Percentiles rank a stretch among this genome's conserved stretches.
These are phyloP conservation scores for Aspidoscelis tigris DNA, from an alignment of 2,113 vertebrate species.

Conservation along the genomic window DNA sequence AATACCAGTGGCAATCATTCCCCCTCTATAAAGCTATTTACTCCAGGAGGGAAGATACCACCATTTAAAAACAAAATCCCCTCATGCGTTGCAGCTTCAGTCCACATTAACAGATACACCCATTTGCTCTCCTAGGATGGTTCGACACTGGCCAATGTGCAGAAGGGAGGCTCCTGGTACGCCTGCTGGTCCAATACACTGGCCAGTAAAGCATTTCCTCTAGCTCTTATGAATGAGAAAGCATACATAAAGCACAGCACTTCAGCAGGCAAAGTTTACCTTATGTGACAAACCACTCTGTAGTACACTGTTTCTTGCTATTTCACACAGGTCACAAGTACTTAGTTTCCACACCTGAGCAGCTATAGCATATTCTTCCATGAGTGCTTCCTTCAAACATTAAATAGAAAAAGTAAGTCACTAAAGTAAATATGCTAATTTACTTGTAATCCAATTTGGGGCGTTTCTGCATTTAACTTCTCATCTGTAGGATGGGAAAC, in stretches of 20 bases:
- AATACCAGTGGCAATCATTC: no score
- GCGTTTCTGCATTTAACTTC: not conserved
- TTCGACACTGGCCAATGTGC: no score
- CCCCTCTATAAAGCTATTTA: not conserved
- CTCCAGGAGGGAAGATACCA: not conserved
- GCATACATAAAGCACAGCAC: not conserved
- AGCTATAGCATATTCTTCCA: slow-evolving; percentile 98
- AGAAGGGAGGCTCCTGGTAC: no score
- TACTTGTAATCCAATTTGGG: slow-evolving; percentile 18
- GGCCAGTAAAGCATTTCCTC: no score
- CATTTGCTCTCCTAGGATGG: no score
- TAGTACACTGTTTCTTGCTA: slow-evolving; percentile 95
- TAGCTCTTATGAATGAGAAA: not conserved
- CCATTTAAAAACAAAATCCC: not conserved
- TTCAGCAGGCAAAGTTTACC: slow-evolving; percentile 67
- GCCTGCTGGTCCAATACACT: no score
- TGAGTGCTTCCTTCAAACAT: slow-evolving; percentile 87
- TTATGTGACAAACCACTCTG: slow-evolving; percentile 94
- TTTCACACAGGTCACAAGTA: slow-evolving; percentile 95
- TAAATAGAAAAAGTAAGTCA: slow-evolving; percentile 30
- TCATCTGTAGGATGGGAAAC: no score
- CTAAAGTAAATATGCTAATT: not conserved
- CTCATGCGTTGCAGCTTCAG: no score
- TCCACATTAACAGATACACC: no score
- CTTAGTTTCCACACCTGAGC: slow-evolving; percentile 98